Conservation (phyloP, 2,113 vertebrate genomes). For the Odontesthes bonariensis region DNA sequence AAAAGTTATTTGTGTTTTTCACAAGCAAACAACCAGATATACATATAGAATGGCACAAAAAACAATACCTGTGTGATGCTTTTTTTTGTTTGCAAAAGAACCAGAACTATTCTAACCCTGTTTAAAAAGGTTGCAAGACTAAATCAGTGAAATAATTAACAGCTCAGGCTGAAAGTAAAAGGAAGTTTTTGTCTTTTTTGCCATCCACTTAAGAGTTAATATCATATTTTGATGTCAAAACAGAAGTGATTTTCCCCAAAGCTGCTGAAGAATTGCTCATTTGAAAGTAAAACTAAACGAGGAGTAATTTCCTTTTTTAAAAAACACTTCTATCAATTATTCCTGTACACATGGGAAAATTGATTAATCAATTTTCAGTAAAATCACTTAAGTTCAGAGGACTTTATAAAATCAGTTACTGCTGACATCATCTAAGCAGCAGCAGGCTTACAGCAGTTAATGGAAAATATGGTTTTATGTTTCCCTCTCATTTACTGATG, state of each 20-base stretch:
- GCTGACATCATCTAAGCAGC: slow-evolving; percentile 49
- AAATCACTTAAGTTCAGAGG: slow-evolving; percentile 12
- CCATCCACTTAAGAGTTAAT: background rate
- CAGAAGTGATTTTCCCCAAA: slow-evolving; percentile 13
- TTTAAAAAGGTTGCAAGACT: no score
- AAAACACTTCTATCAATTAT: background rate
- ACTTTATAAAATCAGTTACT: slow-evolving; percentile 31
- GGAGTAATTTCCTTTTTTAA: slow-evolving; percentile 6
- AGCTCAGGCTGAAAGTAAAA: no score
- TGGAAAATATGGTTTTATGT: slow-evolving; percentile 56
- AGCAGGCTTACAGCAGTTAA: slow-evolving; percentile 41
- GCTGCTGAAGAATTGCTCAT: background rate
- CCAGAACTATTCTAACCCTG: no score
- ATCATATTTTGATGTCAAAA: no score
- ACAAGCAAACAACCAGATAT: no score
- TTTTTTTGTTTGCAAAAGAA: background rate
- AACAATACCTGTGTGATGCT: no score
- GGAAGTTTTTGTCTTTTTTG: no score
- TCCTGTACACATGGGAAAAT: slow-evolving; percentile 2
- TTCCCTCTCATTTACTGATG: slow-evolving; percentile 61
- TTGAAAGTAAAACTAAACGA: slow-evolving; percentile 12
- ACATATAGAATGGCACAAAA: no score
- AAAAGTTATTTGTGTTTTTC: no score
- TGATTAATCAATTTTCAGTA: slow-evolving; percentile 14
- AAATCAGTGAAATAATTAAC: no score